A percentile compares a stretch with the other conserved stretches of the same genome.
Evolutionary conservation across 2,797 vertebrate species (phyloP).

Genomic region (Phaenicophaeus curvirostris): DNA sequence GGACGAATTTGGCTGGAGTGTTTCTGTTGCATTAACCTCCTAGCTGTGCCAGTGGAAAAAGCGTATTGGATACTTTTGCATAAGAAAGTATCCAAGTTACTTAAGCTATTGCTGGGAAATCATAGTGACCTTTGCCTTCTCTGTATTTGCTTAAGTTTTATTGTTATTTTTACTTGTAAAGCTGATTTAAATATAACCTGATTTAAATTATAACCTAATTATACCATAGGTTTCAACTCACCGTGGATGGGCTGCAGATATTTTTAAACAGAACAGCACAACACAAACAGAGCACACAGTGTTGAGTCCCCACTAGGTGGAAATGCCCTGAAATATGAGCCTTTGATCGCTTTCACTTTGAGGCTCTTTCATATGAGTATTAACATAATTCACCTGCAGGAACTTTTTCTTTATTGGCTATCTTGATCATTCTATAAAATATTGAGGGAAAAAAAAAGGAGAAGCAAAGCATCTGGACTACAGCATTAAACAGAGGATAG

Average conservation of each 20-base stretch:
- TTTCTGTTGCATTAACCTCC: neutral
- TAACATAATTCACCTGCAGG: neutral
- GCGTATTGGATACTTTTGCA: neutral
- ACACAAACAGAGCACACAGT: neutral
- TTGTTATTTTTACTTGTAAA: neutral
- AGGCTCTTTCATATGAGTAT: neutral
- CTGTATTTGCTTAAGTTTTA: neutral
- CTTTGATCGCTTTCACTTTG: neutral
- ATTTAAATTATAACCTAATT: neutral
- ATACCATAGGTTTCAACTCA: neutral
- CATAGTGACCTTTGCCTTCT: fast-evolving
- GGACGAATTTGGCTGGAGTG: neutral
- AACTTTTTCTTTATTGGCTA: neutral
- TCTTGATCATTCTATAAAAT: neutral
- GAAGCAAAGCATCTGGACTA: neutral
- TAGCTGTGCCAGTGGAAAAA: neutral
- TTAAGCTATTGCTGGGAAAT: neutral
- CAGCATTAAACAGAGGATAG: neutral
- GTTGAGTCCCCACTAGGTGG: neutral
- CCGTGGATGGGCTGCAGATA: neutral
- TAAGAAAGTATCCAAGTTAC: neutral
- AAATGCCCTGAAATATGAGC: neutral
- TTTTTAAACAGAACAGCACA: neutral
- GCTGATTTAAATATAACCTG: neutral
- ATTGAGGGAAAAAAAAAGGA: neutral